Base-by-base conservation (phyloP, 2,113 vertebrate genomes). In the Psittacara wagleri region DNA sequence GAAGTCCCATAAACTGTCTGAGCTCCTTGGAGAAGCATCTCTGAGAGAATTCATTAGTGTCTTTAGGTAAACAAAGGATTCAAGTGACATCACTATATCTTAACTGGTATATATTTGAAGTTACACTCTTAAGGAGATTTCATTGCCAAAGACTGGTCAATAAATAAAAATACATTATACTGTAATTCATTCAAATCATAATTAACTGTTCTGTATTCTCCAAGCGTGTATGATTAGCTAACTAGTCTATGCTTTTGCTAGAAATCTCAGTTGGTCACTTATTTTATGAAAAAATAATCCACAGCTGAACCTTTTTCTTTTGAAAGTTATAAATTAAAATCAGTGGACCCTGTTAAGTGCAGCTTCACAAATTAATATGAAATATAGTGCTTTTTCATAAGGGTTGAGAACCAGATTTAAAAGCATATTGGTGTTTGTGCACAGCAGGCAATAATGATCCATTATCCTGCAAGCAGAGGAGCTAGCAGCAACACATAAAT, bases 391-490 rank as follows among this genome's bases (percentile, higher is more conserved):
- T 98, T 98, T 98, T 98, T 98, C 98, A 98, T 98, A 97, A 97
- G 98, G 98, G 98, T 98, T 97, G 96, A 98, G 97, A 97, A 98
- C 98, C 99, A 98, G 98, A 98, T 99, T 99, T 99, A 99, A 99
- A 99, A 99, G 99, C 99, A 99, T 99, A 99, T 99, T 99, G 99
- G 98, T 99, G 98, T 99, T 99, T 99, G 99, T 98, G 98, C 98
- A 99, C 98, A 98, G 98, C 98, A 98, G 97, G 98, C 98, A 98
- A 98, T 99, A 99, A 99, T 99, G 99, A 99, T 99, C 98, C 98
- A 99, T 99, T 99, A 99, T 99, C 98, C 98, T 97, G 98, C 97
- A 97, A 98, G 97, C 98, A 97, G 98, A 97, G 98, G 94, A 97
- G 98, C 98, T 98, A 96, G 98, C 98, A 97, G 98, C 98, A 98